A percentile compares a stretch with the other conserved stretches of the same genome.
Evolutionary conservation across 2,113 vertebrate genomes (phyloP).

Genomic region (Mandrillus leucophaeus): DNA sequence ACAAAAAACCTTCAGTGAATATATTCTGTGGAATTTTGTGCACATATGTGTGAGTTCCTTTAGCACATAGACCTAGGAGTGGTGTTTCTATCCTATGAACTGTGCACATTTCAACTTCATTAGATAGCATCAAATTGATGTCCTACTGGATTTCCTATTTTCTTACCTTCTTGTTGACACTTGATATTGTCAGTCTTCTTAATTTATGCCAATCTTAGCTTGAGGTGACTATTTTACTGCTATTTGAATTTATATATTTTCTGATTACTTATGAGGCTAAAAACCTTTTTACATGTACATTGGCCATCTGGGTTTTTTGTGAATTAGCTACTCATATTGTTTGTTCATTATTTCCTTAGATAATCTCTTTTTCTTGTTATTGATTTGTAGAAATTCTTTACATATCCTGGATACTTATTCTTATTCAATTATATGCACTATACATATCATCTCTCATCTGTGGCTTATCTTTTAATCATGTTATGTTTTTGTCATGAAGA

Average conservation of each 20-base stretch:
- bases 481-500: background rate
- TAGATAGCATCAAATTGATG: background rate
- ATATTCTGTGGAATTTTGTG: background rate
- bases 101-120: background rate
- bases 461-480: background rate
- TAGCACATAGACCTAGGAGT: background rate
- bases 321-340: background rate
- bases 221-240: background rate
- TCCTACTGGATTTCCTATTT: background rate
- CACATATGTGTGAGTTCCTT: background rate
- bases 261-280: background rate
- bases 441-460: background rate
- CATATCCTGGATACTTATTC: background rate
- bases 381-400: background rate
- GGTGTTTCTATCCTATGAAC: background rate
- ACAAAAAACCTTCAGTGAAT: background rate
- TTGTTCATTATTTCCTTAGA: background rate
- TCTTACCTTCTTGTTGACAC: background rate
- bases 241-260: background rate
- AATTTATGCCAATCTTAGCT: background rate
- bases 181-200: background rate
- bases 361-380: background rate
- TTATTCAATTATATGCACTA: background rate
- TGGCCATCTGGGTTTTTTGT: background rate
- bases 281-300: background rate